A percentile compares a stretch with the other conserved stretches of the same genome.
phyloP scores from a whole-genome alignment of 2,797 vertebrate species.

The Pempheris klunzingeri region DNA sequence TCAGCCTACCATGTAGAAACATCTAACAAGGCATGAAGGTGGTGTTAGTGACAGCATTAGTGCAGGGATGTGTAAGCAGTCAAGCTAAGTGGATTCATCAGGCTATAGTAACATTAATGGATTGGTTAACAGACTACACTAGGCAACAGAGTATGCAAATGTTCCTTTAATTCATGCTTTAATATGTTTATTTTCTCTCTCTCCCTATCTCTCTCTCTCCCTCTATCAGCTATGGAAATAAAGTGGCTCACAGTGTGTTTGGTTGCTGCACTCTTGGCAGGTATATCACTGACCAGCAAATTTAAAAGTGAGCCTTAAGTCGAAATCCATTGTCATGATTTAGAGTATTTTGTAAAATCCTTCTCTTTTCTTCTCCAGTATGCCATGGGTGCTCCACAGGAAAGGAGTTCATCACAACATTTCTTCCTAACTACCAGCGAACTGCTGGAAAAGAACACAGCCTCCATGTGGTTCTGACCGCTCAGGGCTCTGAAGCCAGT shows the following conservation, averaged over 20 bases:
- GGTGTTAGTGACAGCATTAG: too few relatives aligned
- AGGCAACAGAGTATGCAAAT: too few relatives aligned
- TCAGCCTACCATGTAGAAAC: too few relatives aligned
- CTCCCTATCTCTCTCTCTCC: constrained; percentile 13
- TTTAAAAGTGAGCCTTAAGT: not conserved
- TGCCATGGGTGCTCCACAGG: constrained; percentile 44
- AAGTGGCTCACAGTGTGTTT: constrained; percentile 18
- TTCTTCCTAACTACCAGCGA: constrained; percentile 20
- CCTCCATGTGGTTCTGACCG: constrained; percentile 35
- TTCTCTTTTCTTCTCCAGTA: constrained; percentile 21
- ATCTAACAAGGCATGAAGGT: too few relatives aligned
- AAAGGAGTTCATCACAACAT: constrained; percentile 54
- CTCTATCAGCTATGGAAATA: constrained; percentile 31
- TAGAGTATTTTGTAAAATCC: not conserved
- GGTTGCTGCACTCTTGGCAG: constrained; percentile 40
- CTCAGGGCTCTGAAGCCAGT: constrained; percentile 17
- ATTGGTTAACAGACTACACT: too few relatives aligned
- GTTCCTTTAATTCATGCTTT: not conserved
- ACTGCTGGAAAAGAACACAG: fast-evolving
- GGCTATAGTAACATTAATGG: too few relatives aligned
- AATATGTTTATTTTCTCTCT: too few relatives aligned
- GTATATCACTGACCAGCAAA: constrained; percentile 8
- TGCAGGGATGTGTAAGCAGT: too few relatives aligned
- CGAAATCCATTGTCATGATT: not conserved
- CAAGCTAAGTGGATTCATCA: too few relatives aligned